These are phyloP conservation scores for Tetragonula carbonaria DNA, from an alignment of 2,888 invertebrate genomes.

Conservation along the genomic window DNA sequence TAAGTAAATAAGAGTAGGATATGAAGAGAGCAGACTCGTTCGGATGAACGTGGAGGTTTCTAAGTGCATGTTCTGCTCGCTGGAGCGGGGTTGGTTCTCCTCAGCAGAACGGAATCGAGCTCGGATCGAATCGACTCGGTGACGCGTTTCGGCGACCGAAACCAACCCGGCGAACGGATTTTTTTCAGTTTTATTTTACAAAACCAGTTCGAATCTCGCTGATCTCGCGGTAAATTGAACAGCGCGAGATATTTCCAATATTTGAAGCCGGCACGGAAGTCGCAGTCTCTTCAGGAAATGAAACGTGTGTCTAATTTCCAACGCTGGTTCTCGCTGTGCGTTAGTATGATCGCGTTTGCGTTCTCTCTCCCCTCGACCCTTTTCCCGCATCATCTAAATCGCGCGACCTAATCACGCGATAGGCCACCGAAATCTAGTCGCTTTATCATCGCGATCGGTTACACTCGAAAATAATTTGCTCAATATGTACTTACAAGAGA, in stretches of 20 bases:
- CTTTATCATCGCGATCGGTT: neutral
- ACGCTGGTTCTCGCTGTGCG: conserved; percentile 61
- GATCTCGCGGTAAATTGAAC: conserved; percentile 79
- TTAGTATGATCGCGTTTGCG: conserved; percentile 46
- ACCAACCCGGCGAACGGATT: conserved; percentile 31
- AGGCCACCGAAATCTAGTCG: neutral
- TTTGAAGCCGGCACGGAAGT: conserved; percentile 81
- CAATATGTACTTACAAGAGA: too few species aligned
- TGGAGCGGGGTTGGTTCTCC: too few species aligned
- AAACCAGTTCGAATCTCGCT: conserved; percentile 75
- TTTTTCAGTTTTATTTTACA: conserved; percentile 66
- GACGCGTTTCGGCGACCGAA: too few species aligned
- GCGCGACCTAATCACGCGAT: neutral
- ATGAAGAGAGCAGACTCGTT: too few species aligned
- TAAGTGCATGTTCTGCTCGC: too few species aligned
- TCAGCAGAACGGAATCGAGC: too few species aligned
- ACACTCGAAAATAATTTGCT: neutral
- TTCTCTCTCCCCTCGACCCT: conserved; percentile 18
- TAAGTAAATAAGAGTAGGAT: too few species aligned
- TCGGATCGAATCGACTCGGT: too few species aligned
- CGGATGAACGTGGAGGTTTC: too few species aligned
- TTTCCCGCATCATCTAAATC: conserved; percentile 10
- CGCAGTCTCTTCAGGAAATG: conserved; percentile 82
- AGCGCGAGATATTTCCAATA: conserved; percentile 81
- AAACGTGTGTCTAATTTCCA: conserved; percentile 83